These are phyloP conservation scores for Onthophagus taurus DNA, from an alignment of 1,140 invertebrate genomes.

Conservation along the genomic window DNA sequence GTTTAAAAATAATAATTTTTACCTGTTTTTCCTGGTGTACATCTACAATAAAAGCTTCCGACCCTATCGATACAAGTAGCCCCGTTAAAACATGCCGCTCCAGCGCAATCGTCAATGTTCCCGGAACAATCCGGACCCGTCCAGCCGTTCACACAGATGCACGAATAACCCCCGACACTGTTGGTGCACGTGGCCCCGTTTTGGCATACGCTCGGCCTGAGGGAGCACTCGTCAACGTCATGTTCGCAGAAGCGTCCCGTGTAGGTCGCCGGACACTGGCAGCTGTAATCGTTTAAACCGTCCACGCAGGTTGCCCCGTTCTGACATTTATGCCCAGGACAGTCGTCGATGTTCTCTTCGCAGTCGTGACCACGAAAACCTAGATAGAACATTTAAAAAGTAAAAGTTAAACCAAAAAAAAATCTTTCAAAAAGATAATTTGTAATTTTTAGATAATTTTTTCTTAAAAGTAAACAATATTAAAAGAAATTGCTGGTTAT, in stretches of 20 bases:
- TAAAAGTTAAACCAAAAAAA: no score
- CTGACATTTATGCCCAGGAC: conserved; percentile 78
- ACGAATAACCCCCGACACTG: conserved; percentile 79
- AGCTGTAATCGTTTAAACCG: conserved; percentile 77
- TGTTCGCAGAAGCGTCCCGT: conserved; percentile 73
- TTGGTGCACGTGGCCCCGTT: conserved; percentile 94
- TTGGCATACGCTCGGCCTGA: conserved; percentile 75
- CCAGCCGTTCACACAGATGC: conserved; percentile 96
- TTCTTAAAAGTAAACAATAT: no score
- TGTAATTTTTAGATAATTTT: no score
- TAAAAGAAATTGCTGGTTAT: no score
- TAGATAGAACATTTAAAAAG: no score
- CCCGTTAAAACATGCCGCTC: conserved; percentile 90
- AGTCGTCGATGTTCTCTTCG: conserved; percentile 87
- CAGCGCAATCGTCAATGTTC: conserved; percentile 90
- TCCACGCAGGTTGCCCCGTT: conserved; percentile 87
- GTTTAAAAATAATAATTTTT: no score
- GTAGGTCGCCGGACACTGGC: conserved; percentile 78
- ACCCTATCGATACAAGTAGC: conserved; percentile 94
- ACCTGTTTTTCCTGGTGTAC: conserved; percentile 91
- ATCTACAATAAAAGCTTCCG: conserved; percentile 89
- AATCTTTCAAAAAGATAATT: no score
- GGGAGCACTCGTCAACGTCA: conserved; percentile 72
- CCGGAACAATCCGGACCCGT: conserved; percentile 81
- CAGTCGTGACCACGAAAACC: conserved; percentile 79